Conservation (phyloP, 1,140 invertebrate genomes). For the Melanaphis sacchari region DNA sequence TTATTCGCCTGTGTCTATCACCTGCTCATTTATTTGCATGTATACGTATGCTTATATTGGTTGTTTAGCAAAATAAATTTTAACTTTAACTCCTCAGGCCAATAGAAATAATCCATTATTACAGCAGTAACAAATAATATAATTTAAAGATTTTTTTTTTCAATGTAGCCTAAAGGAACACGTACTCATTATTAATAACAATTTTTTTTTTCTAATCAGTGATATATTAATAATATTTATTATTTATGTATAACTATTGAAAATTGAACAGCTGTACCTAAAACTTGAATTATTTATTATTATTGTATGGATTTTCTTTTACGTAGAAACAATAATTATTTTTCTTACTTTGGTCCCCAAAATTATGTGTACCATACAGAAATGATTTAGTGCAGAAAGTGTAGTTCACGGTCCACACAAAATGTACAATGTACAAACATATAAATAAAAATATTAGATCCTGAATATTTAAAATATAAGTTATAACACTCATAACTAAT, state of each 20-base stretch:
- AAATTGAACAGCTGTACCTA: not conserved
- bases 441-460: too few species aligned
- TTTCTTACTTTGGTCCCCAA: not conserved
- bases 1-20: not conserved
- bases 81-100: not conserved
- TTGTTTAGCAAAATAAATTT: not conserved
- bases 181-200: not conserved
- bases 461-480: too few species aligned
- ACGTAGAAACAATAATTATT: not conserved
- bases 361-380: not conserved
- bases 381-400: not conserved
- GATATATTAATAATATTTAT: not conserved
- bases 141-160: not conserved
- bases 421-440: too few species aligned
- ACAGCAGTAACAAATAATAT: not conserved
- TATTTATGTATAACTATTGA: not conserved
- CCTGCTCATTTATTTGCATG: not conserved
- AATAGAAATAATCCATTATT: not conserved
- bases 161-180: not conserved
- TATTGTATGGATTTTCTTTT: not conserved
- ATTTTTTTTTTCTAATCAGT: not conserved
- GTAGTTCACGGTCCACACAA: too few species aligned
- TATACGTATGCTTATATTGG: not conserved
- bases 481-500: too few species aligned
- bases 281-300: not conserved